These are phyloP conservation scores for Bacillus rossius DNA, from an alignment of 1,140 invertebrate genomes.

Conservation along the genomic window DNA sequence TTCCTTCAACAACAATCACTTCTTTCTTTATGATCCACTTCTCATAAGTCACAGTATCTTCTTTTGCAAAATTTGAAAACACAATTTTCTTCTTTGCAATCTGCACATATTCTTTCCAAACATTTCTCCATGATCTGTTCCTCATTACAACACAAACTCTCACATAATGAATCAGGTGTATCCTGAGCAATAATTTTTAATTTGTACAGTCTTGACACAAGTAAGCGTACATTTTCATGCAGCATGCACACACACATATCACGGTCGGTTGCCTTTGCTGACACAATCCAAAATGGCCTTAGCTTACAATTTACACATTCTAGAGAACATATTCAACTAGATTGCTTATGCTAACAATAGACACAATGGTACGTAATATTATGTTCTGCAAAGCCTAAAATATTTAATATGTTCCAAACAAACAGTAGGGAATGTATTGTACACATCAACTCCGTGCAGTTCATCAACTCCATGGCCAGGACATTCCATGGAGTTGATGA, in stretches of 20 bases:
- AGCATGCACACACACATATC: conserved; percentile 21
- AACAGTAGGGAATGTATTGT: too few relatives aligned
- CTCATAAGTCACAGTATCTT: conserved; percentile 16
- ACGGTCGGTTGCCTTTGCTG: conserved; percentile 14
- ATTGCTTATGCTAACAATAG: too few relatives aligned
- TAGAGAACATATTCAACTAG: conserved; percentile 8
- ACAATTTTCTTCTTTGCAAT: conserved; percentile 8
- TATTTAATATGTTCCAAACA: conserved; percentile 19
- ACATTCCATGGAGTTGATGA: too few relatives aligned
- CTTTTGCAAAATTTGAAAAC: conserved; percentile 1
- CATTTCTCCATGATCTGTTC: not conserved
- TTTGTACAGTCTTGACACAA: conserved; percentile 18
- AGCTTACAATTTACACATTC: conserved; percentile 14
- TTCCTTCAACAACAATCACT: conserved; percentile 14
- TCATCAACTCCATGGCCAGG: too few relatives aligned
- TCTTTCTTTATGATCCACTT: conserved; percentile 17
- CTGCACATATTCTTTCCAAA: not conserved
- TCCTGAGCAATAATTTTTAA: conserved; percentile 19
- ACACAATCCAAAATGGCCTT: conserved; percentile 21
- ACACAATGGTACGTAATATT: too few relatives aligned
- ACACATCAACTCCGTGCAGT: too few relatives aligned
- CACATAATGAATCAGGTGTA: too few relatives aligned
- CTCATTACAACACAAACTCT: conserved; percentile 5
- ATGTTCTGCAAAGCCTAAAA: too few relatives aligned
- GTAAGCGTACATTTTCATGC: conserved; percentile 14